Conservation (phyloP, 2,888 invertebrate species). For the Tetramorium bicarinatum region DNA sequence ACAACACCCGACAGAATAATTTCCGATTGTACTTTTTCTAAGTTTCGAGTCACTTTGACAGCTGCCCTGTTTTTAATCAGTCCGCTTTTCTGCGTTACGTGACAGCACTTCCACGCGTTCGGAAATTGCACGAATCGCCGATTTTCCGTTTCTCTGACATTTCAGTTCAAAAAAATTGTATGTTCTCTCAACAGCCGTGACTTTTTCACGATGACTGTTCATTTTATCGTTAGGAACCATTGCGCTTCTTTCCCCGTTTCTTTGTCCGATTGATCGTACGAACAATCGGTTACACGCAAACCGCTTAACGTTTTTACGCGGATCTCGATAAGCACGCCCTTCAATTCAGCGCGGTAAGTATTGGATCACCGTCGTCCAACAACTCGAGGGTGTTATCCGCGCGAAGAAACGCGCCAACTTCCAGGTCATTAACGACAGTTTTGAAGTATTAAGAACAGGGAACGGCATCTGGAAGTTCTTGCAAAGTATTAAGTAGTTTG, state of each 20-base stretch:
- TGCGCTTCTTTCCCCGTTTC: background rate
- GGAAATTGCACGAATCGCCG: conserved; percentile 29
- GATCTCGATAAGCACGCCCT: conserved; percentile 1
- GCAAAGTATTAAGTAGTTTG: conserved; percentile 4
- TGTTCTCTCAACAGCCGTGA: background rate
- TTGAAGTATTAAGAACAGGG: conserved; percentile 29
- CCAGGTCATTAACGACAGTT: conserved; percentile 37
- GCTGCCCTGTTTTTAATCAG: conserved; percentile 39
- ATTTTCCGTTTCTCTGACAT: background rate
- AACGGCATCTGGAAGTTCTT: conserved; percentile 23
- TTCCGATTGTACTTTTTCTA: conserved; percentile 35
- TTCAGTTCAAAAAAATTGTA: background rate
- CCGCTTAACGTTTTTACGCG: conserved; percentile 28
- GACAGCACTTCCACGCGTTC: conserved; percentile 20
- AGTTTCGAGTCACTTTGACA: conserved; percentile 44
- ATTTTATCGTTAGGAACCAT: conserved; percentile 2
- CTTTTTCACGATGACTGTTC: conserved; percentile 11
- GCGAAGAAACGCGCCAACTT: conserved; percentile 39
- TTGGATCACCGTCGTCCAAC: conserved; percentile 18
- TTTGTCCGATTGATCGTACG: background rate
- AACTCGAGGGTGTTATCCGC: conserved; percentile 21
- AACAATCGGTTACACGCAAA: conserved; percentile 20
- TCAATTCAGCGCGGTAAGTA: conserved; percentile 15
- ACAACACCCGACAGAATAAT: conserved; percentile 32
- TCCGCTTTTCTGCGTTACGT: background rate